Percentiles rank a stretch among this genome's conserved stretches.
Evolutionary conservation across 2,888 invertebrate species (phyloP).

Genomic region (Hylaea fasciaria): DNA sequence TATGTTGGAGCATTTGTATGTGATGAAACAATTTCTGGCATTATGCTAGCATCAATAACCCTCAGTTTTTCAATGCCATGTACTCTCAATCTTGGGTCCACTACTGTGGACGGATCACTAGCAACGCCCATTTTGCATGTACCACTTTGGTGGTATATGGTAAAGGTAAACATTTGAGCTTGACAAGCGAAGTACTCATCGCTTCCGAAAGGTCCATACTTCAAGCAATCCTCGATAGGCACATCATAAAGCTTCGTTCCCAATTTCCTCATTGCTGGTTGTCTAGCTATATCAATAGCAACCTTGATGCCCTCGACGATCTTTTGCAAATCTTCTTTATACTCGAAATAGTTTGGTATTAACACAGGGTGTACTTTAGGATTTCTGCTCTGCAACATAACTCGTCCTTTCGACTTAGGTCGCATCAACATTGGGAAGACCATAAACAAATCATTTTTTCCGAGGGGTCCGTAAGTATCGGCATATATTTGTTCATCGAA

Average conservation of each 20-base stretch:
- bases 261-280: constrained; percentile 84
- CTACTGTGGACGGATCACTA: constrained; percentile 86
- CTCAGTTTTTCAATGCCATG: constrained; percentile 88
- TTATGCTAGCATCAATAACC: constrained; percentile 92
- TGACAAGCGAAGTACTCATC: constrained; percentile 89
- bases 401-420: constrained; percentile 88
- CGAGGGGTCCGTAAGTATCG: constrained; percentile 71
- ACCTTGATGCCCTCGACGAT: constrained; percentile 87
- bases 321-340: constrained; percentile 86
- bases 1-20: constrained; percentile 91
- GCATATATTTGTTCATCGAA: constrained; percentile 76
- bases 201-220: constrained; percentile 83
- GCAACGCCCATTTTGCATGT: constrained; percentile 88
- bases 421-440: constrained; percentile 89
- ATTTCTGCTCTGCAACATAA: constrained; percentile 88
- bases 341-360: constrained; percentile 91
- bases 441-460: constrained; percentile 75
- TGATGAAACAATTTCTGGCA: constrained; percentile 90
- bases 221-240: constrained; percentile 86
- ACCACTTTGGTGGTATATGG: constrained; percentile 88
- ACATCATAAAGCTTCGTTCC: constrained; percentile 85
- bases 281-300: constrained; percentile 83
- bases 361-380: constrained; percentile 90
- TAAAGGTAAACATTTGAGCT: constrained; percentile 87
- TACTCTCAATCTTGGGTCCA: constrained; percentile 86